phyloP scores from a whole-genome alignment of 2,888 invertebrate species.

The Tribolium freemani region DNA sequence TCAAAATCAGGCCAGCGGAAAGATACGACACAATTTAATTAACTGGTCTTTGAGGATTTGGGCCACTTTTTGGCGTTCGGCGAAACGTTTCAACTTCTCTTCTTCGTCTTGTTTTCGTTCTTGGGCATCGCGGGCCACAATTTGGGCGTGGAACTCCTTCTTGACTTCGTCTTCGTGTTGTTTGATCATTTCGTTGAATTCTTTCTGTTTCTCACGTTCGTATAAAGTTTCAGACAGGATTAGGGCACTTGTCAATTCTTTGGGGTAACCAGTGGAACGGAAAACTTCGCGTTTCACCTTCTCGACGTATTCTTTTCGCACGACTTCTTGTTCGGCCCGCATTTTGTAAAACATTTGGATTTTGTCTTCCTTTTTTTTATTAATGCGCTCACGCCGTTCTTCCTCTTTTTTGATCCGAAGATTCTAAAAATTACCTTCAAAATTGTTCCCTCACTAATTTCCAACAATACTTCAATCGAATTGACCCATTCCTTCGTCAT shows the following conservation, averaged over 20 bases:
- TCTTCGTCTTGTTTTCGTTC: constrained; percentile 56
- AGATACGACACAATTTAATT: too few species aligned
- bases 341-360: constrained; percentile 49
- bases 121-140: constrained; percentile 54
- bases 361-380: constrained; percentile 52
- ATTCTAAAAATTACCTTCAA: constrained; percentile 47
- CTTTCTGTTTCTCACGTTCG: constrained; percentile 62
- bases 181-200: constrained; percentile 59
- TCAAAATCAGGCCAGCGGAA: too few species aligned
- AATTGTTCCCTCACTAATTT: neutral
- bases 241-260: constrained; percentile 60
- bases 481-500: constrained; percentile 69
- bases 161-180: constrained; percentile 57
- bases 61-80: constrained; percentile 32
- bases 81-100: constrained; percentile 53
- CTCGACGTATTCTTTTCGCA: constrained; percentile 56
- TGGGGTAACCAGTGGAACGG: constrained; percentile 58
- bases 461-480: constrained; percentile 62
- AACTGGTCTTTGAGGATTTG: constrained; percentile 13
- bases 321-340: constrained; percentile 54
- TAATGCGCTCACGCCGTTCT: constrained; percentile 48
- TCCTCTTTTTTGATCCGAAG: constrained; percentile 55
- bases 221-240: constrained; percentile 59
- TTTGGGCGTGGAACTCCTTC: neutral
- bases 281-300: constrained; percentile 58